Evolutionary conservation across 2,113 vertebrate species (phyloP), one percentile per base, ranked within the genome.

Genomic region (Antechinus flavipes): DNA sequence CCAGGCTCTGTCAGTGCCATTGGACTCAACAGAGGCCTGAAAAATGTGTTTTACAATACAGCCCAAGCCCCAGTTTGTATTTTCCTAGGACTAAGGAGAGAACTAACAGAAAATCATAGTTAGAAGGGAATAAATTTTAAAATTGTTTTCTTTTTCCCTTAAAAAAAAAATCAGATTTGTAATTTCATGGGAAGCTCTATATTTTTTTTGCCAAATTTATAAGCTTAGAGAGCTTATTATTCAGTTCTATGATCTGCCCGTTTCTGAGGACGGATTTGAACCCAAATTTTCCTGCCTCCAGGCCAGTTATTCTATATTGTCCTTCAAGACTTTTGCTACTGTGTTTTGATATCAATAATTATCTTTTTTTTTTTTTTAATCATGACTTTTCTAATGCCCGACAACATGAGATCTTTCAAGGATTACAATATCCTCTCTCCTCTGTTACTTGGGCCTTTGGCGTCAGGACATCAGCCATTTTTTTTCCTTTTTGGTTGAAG

Each of bases 351-450:
- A 68, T 35, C 7, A 84, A 84, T 22, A 84, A 84, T 42, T n/a
- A 35, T 19, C 0, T n/a, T 42, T 55, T 23, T 55, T 54, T 54
- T 54, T n/a, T n/a, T n/a, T 12, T 30, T 11, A 27, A 49, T 14
- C 89, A 10, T 9, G 4, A 49, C 14, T 0, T 0, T 24, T 27
- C 55, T 46, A 10, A 0, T 49, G 42, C 90, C 54, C 26, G n/a
- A 56, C 53, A 2, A 0, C 2, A 24, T 3, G 54, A 26, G 4
- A 19, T 42, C 0, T 14, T 50, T 56, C 23, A 50, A 35, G 24
- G 50, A 54, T 0, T 11, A 22, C 9, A 0, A 22, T 23, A 0
- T 9, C 46, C 42, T 12, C 27, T 16, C 25, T 42, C 35, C 16
- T 84, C 68, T 10, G 35, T 84, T 84, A 84, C 35, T 84, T 84